These are phyloP conservation scores for Lepidostoma basale DNA, from an alignment of 1,140 invertebrate species.

Conservation along the genomic window DNA sequence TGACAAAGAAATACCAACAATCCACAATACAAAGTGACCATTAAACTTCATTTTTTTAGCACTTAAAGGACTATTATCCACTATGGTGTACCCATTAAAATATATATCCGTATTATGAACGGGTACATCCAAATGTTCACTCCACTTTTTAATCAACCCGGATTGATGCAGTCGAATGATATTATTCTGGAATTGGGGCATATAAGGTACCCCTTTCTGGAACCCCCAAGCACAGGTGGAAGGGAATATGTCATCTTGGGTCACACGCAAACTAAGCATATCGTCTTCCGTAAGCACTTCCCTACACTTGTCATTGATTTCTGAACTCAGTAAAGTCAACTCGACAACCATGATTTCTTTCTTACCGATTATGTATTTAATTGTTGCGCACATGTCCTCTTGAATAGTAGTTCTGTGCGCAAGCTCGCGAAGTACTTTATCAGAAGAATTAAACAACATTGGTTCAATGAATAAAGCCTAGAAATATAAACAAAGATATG, in stretches of 20 bases:
- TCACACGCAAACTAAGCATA: background rate
- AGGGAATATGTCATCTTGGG: background rate
- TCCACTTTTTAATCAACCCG: background rate
- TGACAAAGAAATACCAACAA: background rate
- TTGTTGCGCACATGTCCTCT: background rate
- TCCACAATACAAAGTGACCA: background rate
- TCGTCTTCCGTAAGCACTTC: background rate
- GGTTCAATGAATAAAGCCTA: background rate
- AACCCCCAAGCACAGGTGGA: background rate
- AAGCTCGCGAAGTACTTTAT: background rate
- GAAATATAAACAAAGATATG: background rate
- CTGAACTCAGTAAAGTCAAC: background rate
- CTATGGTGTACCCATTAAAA: background rate
- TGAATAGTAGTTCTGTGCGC: background rate
- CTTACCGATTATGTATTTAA: conserved; percentile 3
- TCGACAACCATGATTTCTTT: background rate
- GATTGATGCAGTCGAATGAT: background rate
- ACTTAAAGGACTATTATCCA: background rate
- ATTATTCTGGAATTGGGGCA: background rate
- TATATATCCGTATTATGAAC: background rate
- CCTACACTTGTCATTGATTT: background rate
- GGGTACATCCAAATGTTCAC: background rate
- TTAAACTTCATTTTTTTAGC: background rate
- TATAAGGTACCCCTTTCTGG: background rate
- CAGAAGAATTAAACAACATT: background rate